phyloP scores from a whole-genome alignment of 2,113 vertebrate genomes.

The Eudorcas thomsonii region DNA sequence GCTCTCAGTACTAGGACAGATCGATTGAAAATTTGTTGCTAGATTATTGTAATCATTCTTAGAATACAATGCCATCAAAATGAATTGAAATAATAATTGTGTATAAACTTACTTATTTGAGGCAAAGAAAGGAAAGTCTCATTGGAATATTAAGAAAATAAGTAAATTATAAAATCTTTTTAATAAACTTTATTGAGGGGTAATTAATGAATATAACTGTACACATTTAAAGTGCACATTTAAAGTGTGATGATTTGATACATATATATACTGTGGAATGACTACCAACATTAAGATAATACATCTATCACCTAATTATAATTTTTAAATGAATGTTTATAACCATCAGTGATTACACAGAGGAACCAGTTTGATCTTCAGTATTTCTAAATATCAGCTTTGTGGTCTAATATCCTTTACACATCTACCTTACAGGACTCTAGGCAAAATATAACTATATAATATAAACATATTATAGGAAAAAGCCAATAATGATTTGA shows the following conservation, averaged over 20 bases:
- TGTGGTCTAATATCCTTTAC: not conserved
- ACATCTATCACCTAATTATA: not conserved
- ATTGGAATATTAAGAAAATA: not conserved
- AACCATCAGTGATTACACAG: not conserved
- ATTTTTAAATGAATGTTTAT: not conserved
- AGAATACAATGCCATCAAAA: not conserved
- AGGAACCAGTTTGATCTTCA: not conserved
- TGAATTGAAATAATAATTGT: not conserved
- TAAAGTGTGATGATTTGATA: not conserved
- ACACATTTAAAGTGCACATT: not conserved
- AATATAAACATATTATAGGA: not conserved
- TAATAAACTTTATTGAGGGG: not conserved
- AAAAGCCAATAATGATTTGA: not conserved
- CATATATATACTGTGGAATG: not conserved
- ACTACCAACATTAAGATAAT: not conserved
- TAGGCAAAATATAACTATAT: not conserved
- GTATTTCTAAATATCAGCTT: not conserved
- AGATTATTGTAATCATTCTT: not conserved
- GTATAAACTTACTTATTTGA: not conserved
- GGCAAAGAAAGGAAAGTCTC: not conserved
- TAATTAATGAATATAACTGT: not conserved
- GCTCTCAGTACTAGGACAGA: not conserved
- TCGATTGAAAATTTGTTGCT: not conserved
- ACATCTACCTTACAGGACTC: not conserved
- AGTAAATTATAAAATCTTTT: too few species aligned